phyloP scores from a whole-genome alignment of 2,113 vertebrate species.

The Shinisaurus crocodilurus region DNA sequence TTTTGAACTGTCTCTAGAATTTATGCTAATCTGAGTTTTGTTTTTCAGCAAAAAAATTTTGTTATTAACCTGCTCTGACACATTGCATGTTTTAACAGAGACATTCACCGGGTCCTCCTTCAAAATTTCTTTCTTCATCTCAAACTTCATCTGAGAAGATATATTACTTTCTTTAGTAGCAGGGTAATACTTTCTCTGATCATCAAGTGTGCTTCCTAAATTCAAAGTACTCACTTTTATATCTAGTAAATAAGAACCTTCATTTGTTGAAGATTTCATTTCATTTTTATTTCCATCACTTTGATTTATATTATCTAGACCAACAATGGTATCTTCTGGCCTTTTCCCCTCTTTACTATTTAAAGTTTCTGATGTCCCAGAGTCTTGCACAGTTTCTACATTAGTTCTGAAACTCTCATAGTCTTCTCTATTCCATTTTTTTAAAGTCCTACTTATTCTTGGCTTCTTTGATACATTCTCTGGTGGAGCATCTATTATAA shows the following conservation, averaged over 20 bases:
- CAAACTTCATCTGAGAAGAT: neutral
- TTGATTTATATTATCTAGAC: neutral
- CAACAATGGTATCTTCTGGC: neutral
- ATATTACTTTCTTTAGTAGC: neutral
- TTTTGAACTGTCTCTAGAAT: neutral
- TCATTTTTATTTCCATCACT: neutral
- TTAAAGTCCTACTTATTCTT: conserved; percentile 17
- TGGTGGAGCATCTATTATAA: conserved; percentile 76
- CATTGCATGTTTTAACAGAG: neutral
- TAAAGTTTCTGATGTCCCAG: neutral
- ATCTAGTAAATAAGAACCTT: neutral
- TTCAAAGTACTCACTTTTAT: neutral
- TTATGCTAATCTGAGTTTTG: fast-evolving
- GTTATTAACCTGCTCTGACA: neutral
- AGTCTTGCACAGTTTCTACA: neutral
- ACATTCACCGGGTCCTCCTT: neutral
- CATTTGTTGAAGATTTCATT: neutral
- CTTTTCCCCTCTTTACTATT: neutral
- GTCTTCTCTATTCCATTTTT: neutral
- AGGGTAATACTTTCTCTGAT: neutral
- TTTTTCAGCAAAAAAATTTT: neutral
- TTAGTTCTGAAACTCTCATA: neutral
- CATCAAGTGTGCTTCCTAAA: neutral
- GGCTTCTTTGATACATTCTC: conserved; percentile 51
- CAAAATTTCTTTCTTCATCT: neutral